Evolutionary conservation across 2,888 invertebrate genomes (phyloP).

Genomic region (Ophioninae sp.): DNA sequence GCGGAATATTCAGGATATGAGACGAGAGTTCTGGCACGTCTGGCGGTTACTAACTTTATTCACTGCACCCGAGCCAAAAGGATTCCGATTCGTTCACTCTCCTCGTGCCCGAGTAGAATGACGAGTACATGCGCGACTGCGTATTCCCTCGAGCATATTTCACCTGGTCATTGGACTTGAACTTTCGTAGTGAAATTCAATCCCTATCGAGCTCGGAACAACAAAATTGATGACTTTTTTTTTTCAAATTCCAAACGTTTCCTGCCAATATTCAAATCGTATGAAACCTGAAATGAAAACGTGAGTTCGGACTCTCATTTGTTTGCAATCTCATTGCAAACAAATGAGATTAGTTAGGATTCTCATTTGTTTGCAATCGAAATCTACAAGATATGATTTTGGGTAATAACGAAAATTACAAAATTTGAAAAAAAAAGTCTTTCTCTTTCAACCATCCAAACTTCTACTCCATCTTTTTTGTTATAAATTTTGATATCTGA

Average conservation of each 20-base stretch:
- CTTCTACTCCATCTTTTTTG: no score
- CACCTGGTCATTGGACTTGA: conserved; percentile 32
- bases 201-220: neutral
- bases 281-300: neutral
- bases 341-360: no score
- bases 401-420: no score
- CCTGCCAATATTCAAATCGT: conserved; percentile 2
- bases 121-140: conserved; percentile 11
- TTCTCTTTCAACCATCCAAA: no score
- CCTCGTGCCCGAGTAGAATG: conserved; percentile 26
- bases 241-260: conserved; percentile 2
- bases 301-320: neutral
- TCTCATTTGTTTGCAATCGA: no score
- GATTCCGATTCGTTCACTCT: conserved; percentile 24
- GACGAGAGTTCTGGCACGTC: conserved; percentile 24
- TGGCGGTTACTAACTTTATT: conserved; percentile 14
- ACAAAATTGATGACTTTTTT: conserved; percentile 13
- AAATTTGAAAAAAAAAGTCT: no score
- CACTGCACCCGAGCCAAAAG: conserved; percentile 13
- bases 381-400: no score
- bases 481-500: no score
- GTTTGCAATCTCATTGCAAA: no score
- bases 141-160: conserved; percentile 20
- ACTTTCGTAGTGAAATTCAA: conserved; percentile 8
- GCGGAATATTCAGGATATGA: conserved; percentile 3